phyloP scores from a whole-genome alignment of 2,888 invertebrate species.

The Steinernema hermaphroditum region DNA sequence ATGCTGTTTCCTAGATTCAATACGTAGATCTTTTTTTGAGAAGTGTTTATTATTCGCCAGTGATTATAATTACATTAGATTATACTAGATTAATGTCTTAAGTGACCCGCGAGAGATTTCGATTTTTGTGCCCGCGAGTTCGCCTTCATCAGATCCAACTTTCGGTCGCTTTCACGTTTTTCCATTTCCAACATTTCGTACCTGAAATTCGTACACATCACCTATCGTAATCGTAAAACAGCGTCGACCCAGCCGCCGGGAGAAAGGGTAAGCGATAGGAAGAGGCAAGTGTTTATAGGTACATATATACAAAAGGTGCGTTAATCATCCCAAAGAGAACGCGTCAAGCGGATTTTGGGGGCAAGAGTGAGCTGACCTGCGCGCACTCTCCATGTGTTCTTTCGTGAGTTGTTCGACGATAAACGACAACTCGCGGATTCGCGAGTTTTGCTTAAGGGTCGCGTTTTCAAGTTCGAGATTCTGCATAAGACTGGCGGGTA shows the following conservation, averaged over 20 bases:
- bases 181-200: slow-evolving; percentile 13
- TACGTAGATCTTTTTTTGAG: too few relatives aligned
- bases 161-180: slow-evolving; percentile 7
- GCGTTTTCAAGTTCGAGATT: neutral
- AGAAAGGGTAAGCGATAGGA: neutral
- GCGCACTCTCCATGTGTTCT: slow-evolving; percentile 6
- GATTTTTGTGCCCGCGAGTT: neutral
- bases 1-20: too few relatives aligned
- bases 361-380: slow-evolving; percentile 17
- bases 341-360: slow-evolving; percentile 9
- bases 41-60: too few relatives aligned
- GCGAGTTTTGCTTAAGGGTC: neutral
- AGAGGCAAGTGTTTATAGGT: neutral
- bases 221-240: neutral
- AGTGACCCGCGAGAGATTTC: slow-evolving; percentile 6
- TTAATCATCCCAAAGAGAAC: neutral
- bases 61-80: too few relatives aligned
- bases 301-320: neutral
- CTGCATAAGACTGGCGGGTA: neutral
- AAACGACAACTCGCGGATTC: slow-evolving; percentile 19
- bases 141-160: slow-evolving; percentile 1
- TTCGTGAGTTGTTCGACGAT: slow-evolving; percentile 18
- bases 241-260: neutral
- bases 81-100: neutral
- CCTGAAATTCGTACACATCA: neutral